phyloP scores from a whole-genome alignment of 2,888 invertebrate genomes.

The Temnothorax rugatulus region DNA sequence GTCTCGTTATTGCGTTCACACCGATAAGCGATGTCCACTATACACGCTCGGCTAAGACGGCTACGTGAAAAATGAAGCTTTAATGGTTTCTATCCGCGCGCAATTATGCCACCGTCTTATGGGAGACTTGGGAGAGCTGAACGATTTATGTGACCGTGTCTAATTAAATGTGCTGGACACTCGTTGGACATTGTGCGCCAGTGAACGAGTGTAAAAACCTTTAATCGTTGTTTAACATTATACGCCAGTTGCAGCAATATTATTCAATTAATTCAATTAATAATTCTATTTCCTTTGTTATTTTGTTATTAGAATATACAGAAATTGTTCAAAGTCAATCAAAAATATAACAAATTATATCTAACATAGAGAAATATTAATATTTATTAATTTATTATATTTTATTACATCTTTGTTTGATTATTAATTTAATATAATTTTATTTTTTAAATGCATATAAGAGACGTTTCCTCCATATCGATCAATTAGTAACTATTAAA shows the following conservation, averaged over 20 bases:
- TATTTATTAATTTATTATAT: neutral
- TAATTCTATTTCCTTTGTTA: neutral
- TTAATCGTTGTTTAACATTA: neutral
- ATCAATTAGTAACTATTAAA: neutral
- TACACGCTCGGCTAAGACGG: constrained; percentile 2
- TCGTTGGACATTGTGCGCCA: neutral
- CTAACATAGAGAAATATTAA: neutral
- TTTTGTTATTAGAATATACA: neutral
- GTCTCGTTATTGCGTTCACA: constrained; percentile 45
- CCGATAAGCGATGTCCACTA: neutral
- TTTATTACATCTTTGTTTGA: neutral
- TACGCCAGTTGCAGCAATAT: neutral
- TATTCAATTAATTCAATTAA: neutral
- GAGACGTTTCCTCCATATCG: neutral
- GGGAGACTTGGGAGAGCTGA: neutral
- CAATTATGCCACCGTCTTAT: constrained; percentile 28
- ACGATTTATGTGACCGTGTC: constrained; percentile 18
- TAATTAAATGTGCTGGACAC: constrained; percentile 23
- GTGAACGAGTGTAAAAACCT: neutral
- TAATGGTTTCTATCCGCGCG: constrained; percentile 36
- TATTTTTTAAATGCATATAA: neutral
- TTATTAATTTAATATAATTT: neutral
- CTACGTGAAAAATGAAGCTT: constrained; percentile 44
- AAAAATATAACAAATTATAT: neutral
- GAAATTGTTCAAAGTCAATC: neutral